These are phyloP conservation scores for Cephalopholis sonnerati DNA, from an alignment of 2,113 vertebrate species.

Conservation along the genomic window DNA sequence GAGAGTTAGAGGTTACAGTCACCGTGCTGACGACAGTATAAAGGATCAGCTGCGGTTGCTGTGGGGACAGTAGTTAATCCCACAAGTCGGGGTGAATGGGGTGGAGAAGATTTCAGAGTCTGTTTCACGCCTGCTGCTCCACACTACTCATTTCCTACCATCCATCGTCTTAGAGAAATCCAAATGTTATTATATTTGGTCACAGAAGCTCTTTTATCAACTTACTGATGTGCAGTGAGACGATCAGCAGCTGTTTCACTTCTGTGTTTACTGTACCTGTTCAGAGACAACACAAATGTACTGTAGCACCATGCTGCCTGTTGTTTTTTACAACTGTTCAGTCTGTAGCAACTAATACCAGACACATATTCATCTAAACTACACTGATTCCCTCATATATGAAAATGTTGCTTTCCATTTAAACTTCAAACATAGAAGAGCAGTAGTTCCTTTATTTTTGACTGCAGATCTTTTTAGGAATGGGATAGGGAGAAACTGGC, in stretches of 20 bases:
- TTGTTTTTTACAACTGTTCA: not conserved
- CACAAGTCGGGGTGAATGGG: constrained; percentile 16
- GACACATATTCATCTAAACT: not conserved
- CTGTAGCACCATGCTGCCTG: not conserved
- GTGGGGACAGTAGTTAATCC: constrained; percentile 53
- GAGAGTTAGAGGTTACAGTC: not conserved
- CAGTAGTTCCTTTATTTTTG: not conserved
- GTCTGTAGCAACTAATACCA: not conserved
- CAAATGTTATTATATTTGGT: constrained; percentile 26
- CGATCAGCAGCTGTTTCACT: not conserved
- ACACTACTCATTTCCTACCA: constrained; percentile 17
- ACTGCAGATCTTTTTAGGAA: not conserved
- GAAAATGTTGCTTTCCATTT: not conserved
- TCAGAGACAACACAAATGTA: not conserved
- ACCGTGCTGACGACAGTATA: constrained; percentile 18
- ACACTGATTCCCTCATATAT: not conserved
- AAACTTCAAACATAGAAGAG: not conserved
- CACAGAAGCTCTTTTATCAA: constrained; percentile 11
- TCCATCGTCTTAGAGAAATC: constrained; percentile 19
- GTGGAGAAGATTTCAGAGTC: constrained; percentile 41
- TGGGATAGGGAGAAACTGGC: not conserved
- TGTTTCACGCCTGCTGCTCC: constrained; percentile 37
- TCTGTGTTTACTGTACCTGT: not conserved
- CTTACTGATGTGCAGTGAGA: not conserved
- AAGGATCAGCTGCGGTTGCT: constrained; percentile 48